These are phyloP conservation scores for Gymnarchus niloticus DNA, from an alignment of 2,113 vertebrate genomes.

Conservation along the genomic window DNA sequence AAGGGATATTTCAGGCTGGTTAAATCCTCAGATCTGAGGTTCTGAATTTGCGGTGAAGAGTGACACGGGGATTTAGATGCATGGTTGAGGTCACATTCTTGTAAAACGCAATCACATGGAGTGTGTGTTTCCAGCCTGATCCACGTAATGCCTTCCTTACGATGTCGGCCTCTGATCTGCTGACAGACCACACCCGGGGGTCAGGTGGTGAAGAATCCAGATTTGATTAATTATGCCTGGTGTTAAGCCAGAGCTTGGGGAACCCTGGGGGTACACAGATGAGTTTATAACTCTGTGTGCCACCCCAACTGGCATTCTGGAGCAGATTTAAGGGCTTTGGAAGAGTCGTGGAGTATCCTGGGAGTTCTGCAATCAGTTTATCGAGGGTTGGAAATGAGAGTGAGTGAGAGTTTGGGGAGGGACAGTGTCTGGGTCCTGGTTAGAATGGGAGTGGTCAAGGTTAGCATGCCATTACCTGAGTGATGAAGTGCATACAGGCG, in stretches of 20 bases:
- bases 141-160: background rate
- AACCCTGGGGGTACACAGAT: background rate
- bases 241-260: background rate
- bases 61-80: background rate
- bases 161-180: too few relatives aligned
- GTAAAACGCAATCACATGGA: background rate
- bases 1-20: background rate
- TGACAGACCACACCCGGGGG: background rate
- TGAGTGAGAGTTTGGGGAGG: background rate
- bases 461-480: background rate
- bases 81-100: background rate
- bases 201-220: background rate
- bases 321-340: background rate
- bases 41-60: background rate
- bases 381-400: background rate
- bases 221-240: background rate
- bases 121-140: background rate
- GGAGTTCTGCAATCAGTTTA: background rate
- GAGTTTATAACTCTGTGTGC: background rate
- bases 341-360: background rate
- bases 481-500: background rate
- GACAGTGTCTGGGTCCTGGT: background rate
- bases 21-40: background rate
- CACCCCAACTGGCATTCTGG: background rate
- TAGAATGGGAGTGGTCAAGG: background rate